A percentile compares a stretch with the other conserved stretches of the same genome.
These are phyloP conservation scores for Rynchops niger DNA, from an alignment of 2,113 vertebrate genomes.

Conservation along the genomic window DNA sequence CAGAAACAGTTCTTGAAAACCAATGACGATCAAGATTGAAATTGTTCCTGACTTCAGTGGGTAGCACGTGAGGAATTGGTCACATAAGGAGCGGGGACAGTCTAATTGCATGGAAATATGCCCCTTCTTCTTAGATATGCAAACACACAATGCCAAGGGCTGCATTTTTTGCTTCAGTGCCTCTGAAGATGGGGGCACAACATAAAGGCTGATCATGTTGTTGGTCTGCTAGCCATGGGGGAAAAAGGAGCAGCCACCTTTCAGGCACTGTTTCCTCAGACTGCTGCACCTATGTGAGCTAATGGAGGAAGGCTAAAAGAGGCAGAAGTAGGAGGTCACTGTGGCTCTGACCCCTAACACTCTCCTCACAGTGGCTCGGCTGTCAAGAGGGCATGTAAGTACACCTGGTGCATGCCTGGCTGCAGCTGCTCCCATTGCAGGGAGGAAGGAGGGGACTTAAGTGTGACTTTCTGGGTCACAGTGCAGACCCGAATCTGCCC, in stretches of 20 bases:
- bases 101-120: not conserved
- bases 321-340: not conserved
- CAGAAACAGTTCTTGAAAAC: not conserved
- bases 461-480: slow-evolving; percentile 42
- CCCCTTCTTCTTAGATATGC: not conserved
- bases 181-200: not conserved
- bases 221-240: not conserved
- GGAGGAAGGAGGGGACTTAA: not conserved
- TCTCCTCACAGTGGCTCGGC: not conserved
- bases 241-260: not conserved
- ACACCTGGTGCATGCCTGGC: not conserved
- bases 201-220: not conserved
- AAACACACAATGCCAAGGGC: not conserved
- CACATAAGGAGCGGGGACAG: not conserved
- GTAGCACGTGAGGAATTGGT: not conserved
- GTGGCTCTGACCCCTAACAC: not conserved
- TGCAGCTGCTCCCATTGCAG: not conserved
- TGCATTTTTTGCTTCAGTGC: not conserved
- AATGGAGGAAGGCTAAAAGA: not conserved
- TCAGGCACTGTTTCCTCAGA: not conserved
- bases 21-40: not conserved
- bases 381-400: not conserved
- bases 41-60: not conserved
- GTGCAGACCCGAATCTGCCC: not conserved
- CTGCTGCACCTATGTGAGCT: not conserved